Evolutionary conservation across 2,113 vertebrate genomes (phyloP).

Genomic region (Caloenas nicobarica): DNA sequence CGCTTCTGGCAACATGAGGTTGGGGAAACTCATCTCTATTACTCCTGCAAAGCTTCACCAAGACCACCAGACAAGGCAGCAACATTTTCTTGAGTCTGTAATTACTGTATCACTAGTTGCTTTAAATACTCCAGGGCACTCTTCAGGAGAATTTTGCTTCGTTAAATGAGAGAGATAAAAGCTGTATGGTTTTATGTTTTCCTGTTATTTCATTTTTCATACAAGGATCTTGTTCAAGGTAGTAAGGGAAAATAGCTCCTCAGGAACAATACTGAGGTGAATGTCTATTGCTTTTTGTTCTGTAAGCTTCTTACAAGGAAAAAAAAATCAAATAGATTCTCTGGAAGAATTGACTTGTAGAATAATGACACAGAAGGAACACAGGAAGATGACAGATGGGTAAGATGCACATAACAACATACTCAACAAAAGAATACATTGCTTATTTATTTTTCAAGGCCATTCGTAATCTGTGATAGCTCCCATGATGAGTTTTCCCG

Average conservation of each 20-base stretch:
- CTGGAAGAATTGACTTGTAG: conserved; percentile 38
- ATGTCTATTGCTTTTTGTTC: conserved; percentile 66
- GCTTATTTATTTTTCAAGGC: conserved; percentile 27
- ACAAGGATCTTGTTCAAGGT: conserved; percentile 21
- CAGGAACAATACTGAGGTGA: conserved; percentile 42
- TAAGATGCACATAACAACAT: background rate
- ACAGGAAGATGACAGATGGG: conserved; percentile 30
- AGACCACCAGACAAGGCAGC: background rate
- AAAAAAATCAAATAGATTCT: conserved; percentile 57
- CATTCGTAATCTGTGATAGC: background rate
- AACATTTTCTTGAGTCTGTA: background rate
- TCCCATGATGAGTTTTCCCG: background rate
- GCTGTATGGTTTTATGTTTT: background rate
- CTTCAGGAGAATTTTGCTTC: background rate
- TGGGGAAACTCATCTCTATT: background rate
- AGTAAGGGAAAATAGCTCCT: conserved; percentile 37
- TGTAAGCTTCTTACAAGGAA: conserved; percentile 51
- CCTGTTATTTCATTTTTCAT: background rate
- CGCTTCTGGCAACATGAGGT: background rate
- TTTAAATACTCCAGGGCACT: conserved; percentile 18
- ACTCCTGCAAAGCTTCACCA: background rate
- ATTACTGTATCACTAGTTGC: background rate
- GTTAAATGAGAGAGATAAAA: conserved; percentile 3
- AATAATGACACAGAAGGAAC: conserved; percentile 42
- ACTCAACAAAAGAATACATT: background rate